phyloP scores from a whole-genome alignment of 1,140 invertebrate genomes.

The Tetragonula clypearis region DNA sequence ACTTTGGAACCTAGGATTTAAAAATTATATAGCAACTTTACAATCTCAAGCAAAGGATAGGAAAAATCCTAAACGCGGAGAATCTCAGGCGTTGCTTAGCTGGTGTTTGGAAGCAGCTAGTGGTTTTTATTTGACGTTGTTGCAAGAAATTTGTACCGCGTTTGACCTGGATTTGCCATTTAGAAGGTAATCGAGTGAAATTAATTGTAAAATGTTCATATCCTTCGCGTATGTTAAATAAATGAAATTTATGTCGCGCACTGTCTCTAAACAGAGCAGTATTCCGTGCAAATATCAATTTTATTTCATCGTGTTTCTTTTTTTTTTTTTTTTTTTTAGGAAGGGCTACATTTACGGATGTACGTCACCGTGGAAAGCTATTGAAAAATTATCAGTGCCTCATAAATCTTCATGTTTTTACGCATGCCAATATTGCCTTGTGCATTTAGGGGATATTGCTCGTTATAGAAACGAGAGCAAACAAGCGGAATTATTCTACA shows the following conservation, averaged over 20 bases:
- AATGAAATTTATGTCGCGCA: background rate
- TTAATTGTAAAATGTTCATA: background rate
- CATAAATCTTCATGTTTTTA: slow-evolving; percentile 90
- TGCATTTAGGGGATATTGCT: slow-evolving; percentile 93
- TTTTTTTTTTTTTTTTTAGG: slow-evolving; percentile 64
- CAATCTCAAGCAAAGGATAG: slow-evolving; percentile 90
- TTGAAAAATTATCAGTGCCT: slow-evolving; percentile 81
- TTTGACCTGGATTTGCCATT: slow-evolving; percentile 92
- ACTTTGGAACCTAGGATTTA: slow-evolving; percentile 94
- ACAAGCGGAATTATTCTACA: slow-evolving; percentile 87
- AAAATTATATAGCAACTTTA: slow-evolving; percentile 91
- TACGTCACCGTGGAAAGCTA: slow-evolving; percentile 77
- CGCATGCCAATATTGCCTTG: slow-evolving; percentile 92
- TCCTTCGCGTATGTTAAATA: background rate
- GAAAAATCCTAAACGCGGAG: slow-evolving; percentile 88
- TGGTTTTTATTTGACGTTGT: slow-evolving; percentile 91
- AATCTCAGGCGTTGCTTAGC: slow-evolving; percentile 88
- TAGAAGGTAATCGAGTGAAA: slow-evolving; percentile 80
- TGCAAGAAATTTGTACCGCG: slow-evolving; percentile 91
- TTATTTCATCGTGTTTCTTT: background rate
- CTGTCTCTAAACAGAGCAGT: too few species aligned
- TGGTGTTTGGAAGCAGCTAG: slow-evolving; percentile 92
- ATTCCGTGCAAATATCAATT: too few species aligned
- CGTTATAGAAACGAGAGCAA: slow-evolving; percentile 90
- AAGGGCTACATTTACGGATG: slow-evolving; percentile 81